Evolutionary conservation across 2,888 invertebrate species (phyloP).

Genomic region (Entomobrya proxima): DNA sequence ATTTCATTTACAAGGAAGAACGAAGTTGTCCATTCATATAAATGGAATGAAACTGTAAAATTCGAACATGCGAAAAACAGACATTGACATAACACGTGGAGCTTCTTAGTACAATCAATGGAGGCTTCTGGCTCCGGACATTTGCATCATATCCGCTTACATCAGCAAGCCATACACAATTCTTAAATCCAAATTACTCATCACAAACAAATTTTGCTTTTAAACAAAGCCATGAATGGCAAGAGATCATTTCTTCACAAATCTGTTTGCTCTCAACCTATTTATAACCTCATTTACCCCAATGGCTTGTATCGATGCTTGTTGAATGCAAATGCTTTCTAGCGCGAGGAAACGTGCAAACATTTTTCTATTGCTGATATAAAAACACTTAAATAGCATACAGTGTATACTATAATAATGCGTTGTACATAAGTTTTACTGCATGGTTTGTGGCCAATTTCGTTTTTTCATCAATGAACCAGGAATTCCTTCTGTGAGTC

Average conservation of each 20-base stretch:
- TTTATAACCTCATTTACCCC: slow-evolving; percentile 60
- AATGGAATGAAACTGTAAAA: too few species aligned
- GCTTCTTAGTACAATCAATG: background rate
- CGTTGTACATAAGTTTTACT: too few species aligned
- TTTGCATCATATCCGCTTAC: slow-evolving; percentile 34
- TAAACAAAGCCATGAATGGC: slow-evolving; percentile 66
- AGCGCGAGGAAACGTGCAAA: slow-evolving; percentile 1
- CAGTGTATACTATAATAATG: too few species aligned
- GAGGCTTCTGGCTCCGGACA: slow-evolving; percentile 10
- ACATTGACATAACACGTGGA: background rate
- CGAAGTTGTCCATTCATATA: too few species aligned
- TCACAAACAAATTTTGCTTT: slow-evolving; percentile 33
- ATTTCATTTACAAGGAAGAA: too few species aligned
- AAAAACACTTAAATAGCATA: too few species aligned
- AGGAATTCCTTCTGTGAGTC: too few species aligned
- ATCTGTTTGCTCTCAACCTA: slow-evolving; percentile 38
- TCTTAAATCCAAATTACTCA: slow-evolving; percentile 56
- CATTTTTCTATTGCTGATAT: too few species aligned
- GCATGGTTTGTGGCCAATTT: too few species aligned
- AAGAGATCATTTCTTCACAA: slow-evolving; percentile 24
- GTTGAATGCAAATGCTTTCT: background rate
- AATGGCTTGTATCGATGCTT: background rate
- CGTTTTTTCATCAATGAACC: too few species aligned
- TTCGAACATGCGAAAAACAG: background rate
- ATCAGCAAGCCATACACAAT: slow-evolving; percentile 6